A percentile compares a stretch with the other conserved stretches of the same genome.
These are phyloP conservation scores for Valencia hispanica DNA, from an alignment of 2,797 vertebrate species.

Conservation along the genomic window DNA sequence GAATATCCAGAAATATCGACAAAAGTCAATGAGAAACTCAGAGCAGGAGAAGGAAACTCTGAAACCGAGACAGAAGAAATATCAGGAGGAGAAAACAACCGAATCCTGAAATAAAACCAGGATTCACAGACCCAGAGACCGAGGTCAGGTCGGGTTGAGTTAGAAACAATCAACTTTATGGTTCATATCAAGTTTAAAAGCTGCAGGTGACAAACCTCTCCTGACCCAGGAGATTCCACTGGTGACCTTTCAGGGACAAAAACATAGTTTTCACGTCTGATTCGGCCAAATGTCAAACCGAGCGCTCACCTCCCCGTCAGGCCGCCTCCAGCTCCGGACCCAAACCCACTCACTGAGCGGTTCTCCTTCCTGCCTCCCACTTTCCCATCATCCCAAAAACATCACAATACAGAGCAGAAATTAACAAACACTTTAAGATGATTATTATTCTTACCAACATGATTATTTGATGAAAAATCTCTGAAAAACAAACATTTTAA, in stretches of 20 bases:
- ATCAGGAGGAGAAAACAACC: too few species aligned
- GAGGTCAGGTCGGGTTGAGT: neutral
- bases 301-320: neutral
- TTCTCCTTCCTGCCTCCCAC: neutral
- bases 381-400: neutral
- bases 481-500: neutral
- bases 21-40: neutral
- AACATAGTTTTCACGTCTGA: neutral
- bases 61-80: neutral
- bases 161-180: neutral
- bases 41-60: neutral
- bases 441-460: too few species aligned
- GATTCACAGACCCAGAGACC: neutral
- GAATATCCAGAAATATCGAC: too few species aligned
- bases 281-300: conserved; percentile 2
- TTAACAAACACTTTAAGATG: too few species aligned
- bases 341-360: neutral
- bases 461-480: neutral
- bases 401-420: neutral
- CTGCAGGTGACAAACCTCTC: neutral
- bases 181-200: conserved; percentile 1
- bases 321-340: neutral
- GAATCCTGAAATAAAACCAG: too few species aligned
- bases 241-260: neutral
- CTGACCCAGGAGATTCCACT: neutral